A percentile compares a stretch with the other conserved stretches of the same genome.
phyloP scores from a whole-genome alignment of 64 coral and sea anemone genomes.

The Cladopsammia gracilis region DNA sequence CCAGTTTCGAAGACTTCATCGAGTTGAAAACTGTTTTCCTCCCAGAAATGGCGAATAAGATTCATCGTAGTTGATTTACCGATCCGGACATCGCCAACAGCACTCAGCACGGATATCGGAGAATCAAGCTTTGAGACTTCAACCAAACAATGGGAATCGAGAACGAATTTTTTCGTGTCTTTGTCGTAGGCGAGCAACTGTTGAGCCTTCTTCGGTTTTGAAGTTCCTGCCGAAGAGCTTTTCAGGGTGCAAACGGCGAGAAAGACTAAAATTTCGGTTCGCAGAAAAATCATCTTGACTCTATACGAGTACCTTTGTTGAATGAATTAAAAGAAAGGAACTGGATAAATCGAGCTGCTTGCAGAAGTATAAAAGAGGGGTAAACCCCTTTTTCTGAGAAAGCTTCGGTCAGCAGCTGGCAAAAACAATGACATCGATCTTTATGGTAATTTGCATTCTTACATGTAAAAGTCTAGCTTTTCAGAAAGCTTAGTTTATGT shows the following conservation, averaged over 20 bases:
- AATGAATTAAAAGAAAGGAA: no score
- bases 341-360: no score
- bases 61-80: conserved; percentile 83
- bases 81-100: conserved; percentile 56
- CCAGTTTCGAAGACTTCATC: conserved; percentile 7
- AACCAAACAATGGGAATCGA: conserved; percentile 7
- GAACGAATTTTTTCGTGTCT: conserved; percentile 22
- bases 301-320: no score
- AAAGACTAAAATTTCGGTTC: neutral
- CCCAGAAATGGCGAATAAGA: conserved; percentile 57
- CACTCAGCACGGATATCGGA: conserved; percentile 31
- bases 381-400: neutral
- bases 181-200: conserved; percentile 34
- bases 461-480: no score
- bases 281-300: neutral
- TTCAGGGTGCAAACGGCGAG: neutral
- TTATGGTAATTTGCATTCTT: neutral
- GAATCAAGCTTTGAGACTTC: conserved; percentile 41
- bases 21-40: neutral
- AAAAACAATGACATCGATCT: no score
- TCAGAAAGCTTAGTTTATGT: no score
- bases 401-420: neutral
- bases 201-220: neutral
- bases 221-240: neutral
- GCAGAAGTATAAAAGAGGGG: neutral